Base-by-base conservation (phyloP, 2,797 vertebrate genomes). In the Siniperca scherzeri region DNA sequence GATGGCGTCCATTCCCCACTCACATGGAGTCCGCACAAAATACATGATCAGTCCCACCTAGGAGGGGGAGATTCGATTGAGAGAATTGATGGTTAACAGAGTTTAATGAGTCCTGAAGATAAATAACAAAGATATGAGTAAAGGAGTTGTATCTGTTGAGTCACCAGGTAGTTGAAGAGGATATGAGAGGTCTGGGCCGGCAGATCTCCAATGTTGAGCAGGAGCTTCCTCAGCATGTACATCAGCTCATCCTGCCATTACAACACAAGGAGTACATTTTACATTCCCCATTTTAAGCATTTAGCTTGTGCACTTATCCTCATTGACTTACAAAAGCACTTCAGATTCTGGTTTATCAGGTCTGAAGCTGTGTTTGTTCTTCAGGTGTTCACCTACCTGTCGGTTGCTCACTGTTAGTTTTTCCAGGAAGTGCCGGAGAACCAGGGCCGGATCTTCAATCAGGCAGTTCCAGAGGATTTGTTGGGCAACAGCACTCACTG, bases 1-100 rank as follows among this genome's bases (percentile, higher is more conserved):
- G 89, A 99, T 99, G 88, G 99, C 99, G 75, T 99, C 99, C 98
- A 99, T 99, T 1, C 98, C 99, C 98, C 99, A 99, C 82, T 99
- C 98, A 12, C 99, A 99, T 0, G 99, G 99, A 0, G 99, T 99
- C 79, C 99, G 95, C 70, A 99, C 99, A 73, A 99, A 99, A 87
- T 99, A 99, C 99, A 99, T 99, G 88, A 99, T 99, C 77, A 99
- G 82, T 52, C 99, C 99, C 82, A 99, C 98, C 99, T 99, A 9
- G n/a, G 46, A 48, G 27, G 4, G 5, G 22, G 16, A 25, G 1
- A 56, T 10, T 11, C 0, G 0, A 7, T 7, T 3, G 1, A 42
- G 61, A 33, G 14, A 68, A 27, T 1, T 38, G 10, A 57, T 0
- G 19, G 6, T 55, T 6, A 36, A 44, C 17, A 44, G 36, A 42